Percentiles rank a stretch among this genome's conserved stretches.
Conservation (phyloP, 2,113 vertebrate species). For the Gallinago paraguaiae region DNA sequence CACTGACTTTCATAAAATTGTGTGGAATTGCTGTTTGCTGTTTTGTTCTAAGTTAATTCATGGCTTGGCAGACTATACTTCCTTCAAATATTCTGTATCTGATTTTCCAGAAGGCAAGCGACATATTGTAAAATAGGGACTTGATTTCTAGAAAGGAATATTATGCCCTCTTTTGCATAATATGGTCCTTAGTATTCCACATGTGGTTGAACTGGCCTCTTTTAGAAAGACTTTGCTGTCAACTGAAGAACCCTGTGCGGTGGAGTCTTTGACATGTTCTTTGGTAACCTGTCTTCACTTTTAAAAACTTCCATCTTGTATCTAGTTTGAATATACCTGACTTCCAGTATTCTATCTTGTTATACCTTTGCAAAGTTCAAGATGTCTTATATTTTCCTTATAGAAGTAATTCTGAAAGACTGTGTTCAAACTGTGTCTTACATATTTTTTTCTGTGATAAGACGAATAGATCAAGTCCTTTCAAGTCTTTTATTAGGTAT, state of each 20-base stretch:
- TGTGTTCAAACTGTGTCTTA: background rate
- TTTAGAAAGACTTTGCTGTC: background rate
- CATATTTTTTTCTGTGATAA: background rate
- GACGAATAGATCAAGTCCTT: background rate
- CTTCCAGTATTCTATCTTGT: background rate
- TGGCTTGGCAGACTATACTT: background rate
- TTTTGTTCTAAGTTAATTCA: background rate
- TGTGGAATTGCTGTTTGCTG: background rate
- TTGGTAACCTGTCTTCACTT: background rate
- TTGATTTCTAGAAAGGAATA: background rate
- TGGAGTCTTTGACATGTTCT: background rate
- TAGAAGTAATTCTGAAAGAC: background rate
- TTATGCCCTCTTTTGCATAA: background rate
- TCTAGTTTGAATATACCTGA: background rate
- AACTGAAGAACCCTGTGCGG: background rate
- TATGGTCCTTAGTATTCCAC: background rate
- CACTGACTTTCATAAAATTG: background rate
- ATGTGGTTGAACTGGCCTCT: background rate
- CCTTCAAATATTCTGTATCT: background rate
- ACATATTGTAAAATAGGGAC: background rate
- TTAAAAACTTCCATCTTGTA: background rate
- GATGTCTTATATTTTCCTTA: background rate
- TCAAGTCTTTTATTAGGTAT: background rate
- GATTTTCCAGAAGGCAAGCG: background rate
- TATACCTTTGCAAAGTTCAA: background rate